phyloP scores from a whole-genome alignment of 1,140 invertebrate species.

The Ylistrum balloti region DNA sequence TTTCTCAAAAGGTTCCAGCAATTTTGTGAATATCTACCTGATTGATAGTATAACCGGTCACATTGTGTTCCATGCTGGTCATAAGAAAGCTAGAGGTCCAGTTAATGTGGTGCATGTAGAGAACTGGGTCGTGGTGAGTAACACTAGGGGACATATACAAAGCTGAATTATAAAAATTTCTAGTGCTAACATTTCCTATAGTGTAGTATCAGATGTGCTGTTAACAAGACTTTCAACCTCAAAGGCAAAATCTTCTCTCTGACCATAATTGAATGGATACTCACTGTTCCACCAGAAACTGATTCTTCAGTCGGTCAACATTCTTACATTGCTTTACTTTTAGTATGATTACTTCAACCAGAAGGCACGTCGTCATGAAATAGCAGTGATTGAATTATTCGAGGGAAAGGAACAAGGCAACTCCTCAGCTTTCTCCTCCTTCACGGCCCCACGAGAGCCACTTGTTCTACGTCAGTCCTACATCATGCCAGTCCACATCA shows the following conservation, averaged over 20 bases:
- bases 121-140: slow-evolving; percentile 93
- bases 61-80: slow-evolving; percentile 85
- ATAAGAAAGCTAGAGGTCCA: slow-evolving; percentile 91
- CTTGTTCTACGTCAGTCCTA: slow-evolving; percentile 94
- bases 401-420: slow-evolving; percentile 95
- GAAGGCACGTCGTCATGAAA: slow-evolving; percentile 94
- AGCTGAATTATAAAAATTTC: too few species aligned
- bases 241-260: too few species aligned
- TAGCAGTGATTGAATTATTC: slow-evolving; percentile 96
- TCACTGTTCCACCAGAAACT: too few species aligned
- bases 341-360: slow-evolving; percentile 96
- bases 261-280: too few species aligned
- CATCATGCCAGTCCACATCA: slow-evolving; percentile 92
- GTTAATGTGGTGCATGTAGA: slow-evolving; percentile 97
- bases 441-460: slow-evolving; percentile 86
- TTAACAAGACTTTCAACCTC: too few species aligned
- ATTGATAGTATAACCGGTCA: slow-evolving; percentile 94
- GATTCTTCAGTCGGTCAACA: too few species aligned
- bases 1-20: slow-evolving; percentile 83
- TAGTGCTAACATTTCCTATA: too few species aligned
- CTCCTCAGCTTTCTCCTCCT: slow-evolving; percentile 91
- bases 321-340: slow-evolving; percentile 64
- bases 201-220: too few species aligned
- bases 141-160: neutral
- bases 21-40: slow-evolving; percentile 91